A percentile compares a stretch with the other conserved stretches of the same genome.
phyloP scores from a whole-genome alignment of 2,113 vertebrate genomes.

The Coreoperca whiteheadi region DNA sequence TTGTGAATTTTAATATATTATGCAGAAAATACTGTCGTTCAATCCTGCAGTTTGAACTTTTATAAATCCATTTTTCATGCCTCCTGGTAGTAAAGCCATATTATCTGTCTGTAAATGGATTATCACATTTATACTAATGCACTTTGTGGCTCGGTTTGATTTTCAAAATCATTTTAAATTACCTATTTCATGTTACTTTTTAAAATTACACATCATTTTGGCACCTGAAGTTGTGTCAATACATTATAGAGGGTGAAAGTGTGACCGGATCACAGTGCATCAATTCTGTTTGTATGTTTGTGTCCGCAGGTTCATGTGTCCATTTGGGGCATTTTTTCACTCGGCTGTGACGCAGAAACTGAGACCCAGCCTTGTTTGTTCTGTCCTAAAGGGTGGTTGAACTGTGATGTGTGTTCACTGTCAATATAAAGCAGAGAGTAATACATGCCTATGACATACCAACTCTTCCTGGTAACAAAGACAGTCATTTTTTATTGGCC shows the following conservation, averaged over 20 bases:
- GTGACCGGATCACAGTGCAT: neutral
- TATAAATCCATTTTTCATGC: too few species aligned
- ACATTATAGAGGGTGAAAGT: neutral
- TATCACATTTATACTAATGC: neutral
- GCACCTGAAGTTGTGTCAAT: neutral
- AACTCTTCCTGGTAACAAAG: conserved; percentile 35
- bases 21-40: neutral
- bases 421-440: conserved; percentile 39
- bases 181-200: neutral
- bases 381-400: conserved; percentile 45
- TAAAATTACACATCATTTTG: neutral
- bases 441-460: neutral
- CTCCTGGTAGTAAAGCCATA: neutral
- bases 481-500: neutral
- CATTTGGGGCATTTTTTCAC: neutral
- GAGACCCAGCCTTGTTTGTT: conserved; percentile 53
- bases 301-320: conserved; percentile 6
- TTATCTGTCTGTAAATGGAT: neutral
- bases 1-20: neutral
- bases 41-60: too few species aligned
- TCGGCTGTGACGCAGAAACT: conserved; percentile 38
- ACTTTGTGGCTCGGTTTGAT: neutral
- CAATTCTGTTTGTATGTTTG: neutral
- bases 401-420: conserved; percentile 41
- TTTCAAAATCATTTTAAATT: neutral